A percentile compares a stretch with the other conserved stretches of the same genome.
Conservation (phyloP, 2,113 vertebrate species). For the Nycticryphes semicollaris region DNA sequence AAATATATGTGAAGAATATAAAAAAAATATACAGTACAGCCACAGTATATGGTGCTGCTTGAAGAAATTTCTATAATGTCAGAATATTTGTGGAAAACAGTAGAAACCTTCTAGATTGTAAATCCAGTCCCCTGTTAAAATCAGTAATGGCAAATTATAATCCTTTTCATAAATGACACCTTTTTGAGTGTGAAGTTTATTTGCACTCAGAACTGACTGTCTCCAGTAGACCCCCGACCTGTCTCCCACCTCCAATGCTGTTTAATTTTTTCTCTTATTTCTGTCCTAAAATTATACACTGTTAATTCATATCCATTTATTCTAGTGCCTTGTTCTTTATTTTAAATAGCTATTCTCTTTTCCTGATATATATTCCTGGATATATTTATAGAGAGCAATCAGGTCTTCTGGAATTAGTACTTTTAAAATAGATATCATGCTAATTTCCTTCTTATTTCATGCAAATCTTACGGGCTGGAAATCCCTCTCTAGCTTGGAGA, state of each 20-base stretch:
- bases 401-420: not conserved
- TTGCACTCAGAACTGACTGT: not conserved
- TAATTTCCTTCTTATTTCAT: not conserved
- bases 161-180: not conserved
- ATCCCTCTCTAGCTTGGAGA: not conserved
- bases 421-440: constrained; percentile 11
- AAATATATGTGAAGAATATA: not conserved
- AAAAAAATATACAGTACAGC: not conserved
- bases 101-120: not conserved
- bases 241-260: not conserved
- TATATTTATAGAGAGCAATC: constrained; percentile 27
- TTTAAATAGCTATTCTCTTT: constrained; percentile 4
- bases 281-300: not conserved
- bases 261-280: not conserved
- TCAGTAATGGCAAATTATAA: not conserved
- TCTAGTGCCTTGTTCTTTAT: not conserved
- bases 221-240: not conserved
- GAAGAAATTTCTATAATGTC: not conserved
- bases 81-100: not conserved
- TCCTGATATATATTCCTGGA: not conserved
- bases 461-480: not conserved
- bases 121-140: not conserved
- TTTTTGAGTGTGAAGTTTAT: not conserved
- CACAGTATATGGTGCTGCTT: not conserved
- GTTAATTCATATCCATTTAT: not conserved